Evolutionary conservation across 2,888 invertebrate genomes (phyloP).

Genomic region (Ochropacha duplaris): DNA sequence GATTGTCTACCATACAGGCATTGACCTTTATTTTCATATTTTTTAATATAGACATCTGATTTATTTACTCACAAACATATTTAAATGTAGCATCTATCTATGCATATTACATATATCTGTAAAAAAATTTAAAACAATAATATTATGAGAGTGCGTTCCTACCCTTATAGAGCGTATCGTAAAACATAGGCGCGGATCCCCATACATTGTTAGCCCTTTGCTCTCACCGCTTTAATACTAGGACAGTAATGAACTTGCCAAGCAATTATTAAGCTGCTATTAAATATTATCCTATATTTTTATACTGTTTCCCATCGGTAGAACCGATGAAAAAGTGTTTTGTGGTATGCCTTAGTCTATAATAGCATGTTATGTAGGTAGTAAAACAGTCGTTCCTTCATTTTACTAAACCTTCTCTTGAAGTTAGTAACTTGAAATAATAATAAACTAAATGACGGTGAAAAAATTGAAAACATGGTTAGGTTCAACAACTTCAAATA

Average conservation of each 20-base stretch:
- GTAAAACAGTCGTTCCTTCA: background rate
- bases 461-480: no score
- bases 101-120: no score
- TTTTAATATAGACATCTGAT: no score
- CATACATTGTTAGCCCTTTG: conserved; percentile 55
- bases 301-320: conserved; percentile 9
- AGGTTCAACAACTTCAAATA: no score
- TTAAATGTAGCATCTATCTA: background rate
- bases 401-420: no score
- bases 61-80: no score
- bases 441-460: no score
- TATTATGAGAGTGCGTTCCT: background rate
- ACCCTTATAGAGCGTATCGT: conserved; percentile 23
- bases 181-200: conserved; percentile 37
- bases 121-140: background rate
- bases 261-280: conserved; percentile 50
- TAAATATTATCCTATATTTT: conserved; percentile 32
- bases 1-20: no score
- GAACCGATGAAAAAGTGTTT: background rate
- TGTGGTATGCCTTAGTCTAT: background rate
- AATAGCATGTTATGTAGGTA: background rate
- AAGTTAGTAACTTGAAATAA: no score
- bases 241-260: conserved; percentile 51
- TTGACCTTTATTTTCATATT: no score
- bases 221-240: conserved; percentile 37